phyloP scores from a whole-genome alignment of 2,113 vertebrate genomes.

The Rana temporaria region DNA sequence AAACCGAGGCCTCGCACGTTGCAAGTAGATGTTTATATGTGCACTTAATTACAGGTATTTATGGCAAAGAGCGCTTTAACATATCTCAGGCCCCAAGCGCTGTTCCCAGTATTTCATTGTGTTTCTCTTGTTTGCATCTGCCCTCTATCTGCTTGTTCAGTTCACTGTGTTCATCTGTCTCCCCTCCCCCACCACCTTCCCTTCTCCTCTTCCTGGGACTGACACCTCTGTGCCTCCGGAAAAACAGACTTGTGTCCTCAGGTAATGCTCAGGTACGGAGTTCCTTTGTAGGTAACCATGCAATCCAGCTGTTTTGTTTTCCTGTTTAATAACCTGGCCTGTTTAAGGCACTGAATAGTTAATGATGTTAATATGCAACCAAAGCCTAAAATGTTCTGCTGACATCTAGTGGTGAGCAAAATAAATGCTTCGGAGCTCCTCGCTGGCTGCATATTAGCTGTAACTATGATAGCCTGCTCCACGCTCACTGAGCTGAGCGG shows the following conservation, averaged over 20 bases:
- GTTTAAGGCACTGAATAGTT: slow-evolving; percentile 31
- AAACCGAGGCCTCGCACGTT: neutral
- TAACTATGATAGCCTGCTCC: neutral
- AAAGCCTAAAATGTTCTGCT: slow-evolving; percentile 53
- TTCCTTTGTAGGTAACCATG: neutral
- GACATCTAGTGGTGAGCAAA: slow-evolving; percentile 49
- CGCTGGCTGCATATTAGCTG: neutral
- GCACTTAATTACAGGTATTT: slow-evolving; percentile 5
- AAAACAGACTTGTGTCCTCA: neutral
- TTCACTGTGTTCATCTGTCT: slow-evolving; percentile 33
- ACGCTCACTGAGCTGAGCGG: neutral
- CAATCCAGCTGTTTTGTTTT: neutral
- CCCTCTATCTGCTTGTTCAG: slow-evolving; percentile 40
- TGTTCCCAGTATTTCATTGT: slow-evolving; percentile 22
- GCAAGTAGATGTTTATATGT: neutral
- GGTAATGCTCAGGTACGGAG: neutral
- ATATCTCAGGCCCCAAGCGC: neutral
- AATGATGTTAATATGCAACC: slow-evolving; percentile 15
- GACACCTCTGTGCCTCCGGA: neutral
- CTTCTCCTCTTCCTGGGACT: neutral
- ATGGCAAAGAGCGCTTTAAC: slow-evolving; percentile 10
- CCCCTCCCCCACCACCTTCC: slow-evolving; percentile 34
- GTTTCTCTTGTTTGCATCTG: slow-evolving; percentile 38
- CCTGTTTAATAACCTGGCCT: neutral
- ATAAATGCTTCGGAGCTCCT: slow-evolving; percentile 10